Base-by-base conservation (phyloP, 2,888 invertebrate species). In the Helobdella robusta region DNA sequence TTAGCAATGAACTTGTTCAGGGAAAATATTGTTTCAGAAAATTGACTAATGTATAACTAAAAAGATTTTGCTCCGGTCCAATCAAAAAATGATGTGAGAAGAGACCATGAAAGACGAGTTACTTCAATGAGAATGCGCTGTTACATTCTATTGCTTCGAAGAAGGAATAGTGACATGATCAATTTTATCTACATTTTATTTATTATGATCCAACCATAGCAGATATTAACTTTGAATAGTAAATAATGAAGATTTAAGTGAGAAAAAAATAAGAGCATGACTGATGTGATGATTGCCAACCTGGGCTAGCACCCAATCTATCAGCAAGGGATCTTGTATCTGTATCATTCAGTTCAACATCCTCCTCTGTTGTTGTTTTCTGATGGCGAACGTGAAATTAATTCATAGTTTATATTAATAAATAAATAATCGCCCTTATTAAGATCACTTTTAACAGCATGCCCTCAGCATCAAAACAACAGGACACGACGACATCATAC, bases 271-370 rank as follows among this genome's bases (percentile, higher is more conserved):
- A 15, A 15, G 11, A 15, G n/a, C 44, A 15, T 40, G 11, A 40
- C 11, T 40, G n/a, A 40, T 40, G n/a, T 15, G 44, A n/a, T 40
- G n/a, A 36, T n/a, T 11, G 48, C 18, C 23, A 2, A 61, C 48
- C 50, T 25, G 25, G 23, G 25, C 32, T 32, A 20, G 30, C 48
- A 23, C 62, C 62, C 2, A 50, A 34, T 6, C 62, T 25, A 11
- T 62, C 62, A 2, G 30, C 3, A 48, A 62, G 20, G 8, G 48
- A 48, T 44, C 32, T 62, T 3, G 48, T 44, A 11, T 28, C 62
- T 5, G n/a, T n/a, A 23, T 4, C 50, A 1, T 60, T 46, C 6
- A 30, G 46, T 18, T 6, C 48, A 28, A n/a, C 6, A 20, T 62
- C 50, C 32, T 62, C 62, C 3, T 25, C 30, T 30, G 18, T 50